These are phyloP conservation scores for Sisor rabdophorus DNA, from an alignment of 2,113 vertebrate genomes.

Conservation along the genomic window DNA sequence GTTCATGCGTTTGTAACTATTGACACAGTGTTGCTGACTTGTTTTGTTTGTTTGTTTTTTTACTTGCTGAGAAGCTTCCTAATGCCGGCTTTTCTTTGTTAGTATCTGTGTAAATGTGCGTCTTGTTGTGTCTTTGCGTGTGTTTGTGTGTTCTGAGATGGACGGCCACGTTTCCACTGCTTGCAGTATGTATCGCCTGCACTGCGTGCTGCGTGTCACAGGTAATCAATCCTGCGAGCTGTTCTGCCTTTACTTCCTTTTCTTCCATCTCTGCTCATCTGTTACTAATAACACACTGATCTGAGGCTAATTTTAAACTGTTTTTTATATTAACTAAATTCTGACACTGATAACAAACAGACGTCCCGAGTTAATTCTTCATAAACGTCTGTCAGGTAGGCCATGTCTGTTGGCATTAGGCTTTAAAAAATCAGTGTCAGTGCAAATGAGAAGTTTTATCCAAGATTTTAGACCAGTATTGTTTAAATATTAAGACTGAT, in stretches of 20 bases:
- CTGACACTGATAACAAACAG: not conserved
- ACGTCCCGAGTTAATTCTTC: not conserved
- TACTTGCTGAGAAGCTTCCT: slow-evolving; percentile 27
- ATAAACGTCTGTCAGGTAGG: not conserved
- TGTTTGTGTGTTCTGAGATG: slow-evolving; percentile 43
- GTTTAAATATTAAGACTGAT: not conserved
- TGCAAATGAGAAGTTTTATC: not conserved
- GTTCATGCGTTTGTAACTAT: not conserved
- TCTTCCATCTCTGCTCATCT: slow-evolving; percentile 9
- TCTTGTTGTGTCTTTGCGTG: slow-evolving; percentile 32
- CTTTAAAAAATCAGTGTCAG: not conserved
- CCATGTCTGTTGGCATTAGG: not conserved
- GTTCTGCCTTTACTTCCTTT: slow-evolving; percentile 40
- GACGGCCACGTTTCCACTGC: slow-evolving; percentile 47
- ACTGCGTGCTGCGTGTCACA: slow-evolving; percentile 37
- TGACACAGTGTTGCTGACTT: slow-evolving; percentile 8
- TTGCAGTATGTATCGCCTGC: slow-evolving; percentile 48
- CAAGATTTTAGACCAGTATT: not conserved
- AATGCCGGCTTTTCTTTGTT: slow-evolving; percentile 31
- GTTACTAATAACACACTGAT: slow-evolving; percentile 8
- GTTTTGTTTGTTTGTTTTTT: slow-evolving; percentile 17
- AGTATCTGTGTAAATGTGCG: slow-evolving; percentile 35
- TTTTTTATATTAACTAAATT: not conserved
- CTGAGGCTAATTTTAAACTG: not conserved
- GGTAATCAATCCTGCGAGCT: slow-evolving; percentile 39